Conservation (phyloP, 92 coral and sea anemone species). For the Parazoanthus swiftii region DNA sequence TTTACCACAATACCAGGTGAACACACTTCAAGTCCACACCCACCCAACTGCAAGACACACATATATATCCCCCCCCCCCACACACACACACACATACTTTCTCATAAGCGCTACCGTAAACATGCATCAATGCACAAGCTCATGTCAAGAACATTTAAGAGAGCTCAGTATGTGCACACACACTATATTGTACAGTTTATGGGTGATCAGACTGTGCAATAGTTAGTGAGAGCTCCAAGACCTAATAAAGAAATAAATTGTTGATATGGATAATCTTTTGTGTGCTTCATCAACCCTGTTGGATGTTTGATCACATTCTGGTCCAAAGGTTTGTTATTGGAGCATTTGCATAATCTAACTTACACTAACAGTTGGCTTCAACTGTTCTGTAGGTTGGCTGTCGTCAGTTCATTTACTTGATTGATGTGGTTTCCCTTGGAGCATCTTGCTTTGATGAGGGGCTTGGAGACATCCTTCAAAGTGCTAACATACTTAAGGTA, state of each 20-base stretch:
- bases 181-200: too few relatives aligned
- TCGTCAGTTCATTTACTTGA: constrained; percentile 84
- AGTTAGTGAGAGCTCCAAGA: neutral
- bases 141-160: too few relatives aligned
- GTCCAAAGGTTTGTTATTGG: too few relatives aligned
- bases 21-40: too few relatives aligned
- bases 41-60: too few relatives aligned
- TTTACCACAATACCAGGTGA: too few relatives aligned
- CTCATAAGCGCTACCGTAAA: too few relatives aligned
- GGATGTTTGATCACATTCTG: neutral
- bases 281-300: neutral
- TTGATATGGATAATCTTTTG: neutral
- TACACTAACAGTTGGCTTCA: neutral
- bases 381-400: constrained; percentile 78
- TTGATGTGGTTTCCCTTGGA: constrained; percentile 87
- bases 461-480: constrained; percentile 80
- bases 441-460: constrained; percentile 88
- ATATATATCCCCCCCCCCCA: too few relatives aligned
- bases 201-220: neutral
- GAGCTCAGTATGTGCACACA: too few relatives aligned
- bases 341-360: neutral
- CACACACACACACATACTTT: too few relatives aligned
- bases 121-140: too few relatives aligned
- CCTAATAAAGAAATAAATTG: too few relatives aligned
- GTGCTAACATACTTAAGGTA: constrained; percentile 91